phyloP scores from a whole-genome alignment of 2,797 vertebrate genomes.

The Streptopelia turtur region DNA sequence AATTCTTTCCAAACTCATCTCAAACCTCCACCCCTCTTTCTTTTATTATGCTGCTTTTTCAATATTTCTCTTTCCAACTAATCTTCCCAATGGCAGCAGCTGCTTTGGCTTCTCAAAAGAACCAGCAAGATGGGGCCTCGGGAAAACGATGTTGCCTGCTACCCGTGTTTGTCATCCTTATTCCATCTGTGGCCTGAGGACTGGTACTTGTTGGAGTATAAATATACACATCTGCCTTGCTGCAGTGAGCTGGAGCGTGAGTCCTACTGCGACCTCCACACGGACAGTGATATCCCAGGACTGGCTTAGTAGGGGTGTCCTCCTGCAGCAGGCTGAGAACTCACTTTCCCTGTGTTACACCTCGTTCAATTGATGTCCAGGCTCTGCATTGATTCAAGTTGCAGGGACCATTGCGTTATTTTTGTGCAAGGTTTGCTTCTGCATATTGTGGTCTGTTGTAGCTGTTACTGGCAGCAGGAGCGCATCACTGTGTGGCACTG shows the following conservation, averaged over 20 bases:
- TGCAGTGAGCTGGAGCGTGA: neutral
- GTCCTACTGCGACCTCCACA: fast-evolving
- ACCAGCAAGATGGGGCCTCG: neutral
- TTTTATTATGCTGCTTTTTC: neutral
- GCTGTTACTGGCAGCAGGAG: neutral
- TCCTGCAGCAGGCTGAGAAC: neutral
- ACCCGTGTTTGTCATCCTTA: neutral
- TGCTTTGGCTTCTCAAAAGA: neutral
- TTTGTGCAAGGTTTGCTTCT: neutral
- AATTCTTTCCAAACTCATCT: neutral
- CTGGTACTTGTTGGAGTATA: neutral
- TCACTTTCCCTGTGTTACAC: neutral
- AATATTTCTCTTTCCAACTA: neutral
- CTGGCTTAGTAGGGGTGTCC: neutral
- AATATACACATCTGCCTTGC: neutral
- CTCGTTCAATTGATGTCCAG: neutral
- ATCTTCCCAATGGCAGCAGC: neutral
- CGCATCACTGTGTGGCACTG: neutral
- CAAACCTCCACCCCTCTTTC: neutral
- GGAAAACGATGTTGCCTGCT: neutral
- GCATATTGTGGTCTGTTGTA: fast-evolving
- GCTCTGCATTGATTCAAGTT: neutral
- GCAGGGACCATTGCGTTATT: neutral
- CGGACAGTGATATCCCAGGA: neutral
- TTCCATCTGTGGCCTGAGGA: neutral